Conservation (phyloP, 2,113 vertebrate species). For the Galbula dea region DNA sequence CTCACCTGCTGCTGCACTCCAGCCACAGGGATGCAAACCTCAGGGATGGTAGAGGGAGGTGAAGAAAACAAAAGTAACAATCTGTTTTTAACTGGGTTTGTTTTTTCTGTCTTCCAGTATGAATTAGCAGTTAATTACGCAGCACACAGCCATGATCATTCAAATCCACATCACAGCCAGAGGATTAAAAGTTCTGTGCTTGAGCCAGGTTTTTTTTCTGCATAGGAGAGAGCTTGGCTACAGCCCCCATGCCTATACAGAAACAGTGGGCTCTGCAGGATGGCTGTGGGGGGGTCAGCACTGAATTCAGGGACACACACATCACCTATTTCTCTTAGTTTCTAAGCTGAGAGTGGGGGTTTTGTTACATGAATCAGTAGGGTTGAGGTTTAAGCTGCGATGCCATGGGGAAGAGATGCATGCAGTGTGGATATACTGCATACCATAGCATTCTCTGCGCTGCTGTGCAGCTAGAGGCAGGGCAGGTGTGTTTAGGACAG, state of each 20-base stretch:
- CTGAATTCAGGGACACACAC: not conserved
- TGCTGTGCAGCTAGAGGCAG: not conserved
- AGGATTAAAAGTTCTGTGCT: not conserved
- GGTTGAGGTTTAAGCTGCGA: not conserved
- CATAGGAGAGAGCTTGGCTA: not conserved
- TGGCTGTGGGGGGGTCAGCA: not conserved
- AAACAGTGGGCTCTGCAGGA: not conserved
- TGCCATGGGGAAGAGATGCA: not conserved
- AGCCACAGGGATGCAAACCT: not conserved
- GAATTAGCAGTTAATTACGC: not conserved
- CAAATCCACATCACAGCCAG: not conserved
- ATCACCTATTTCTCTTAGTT: not conserved
- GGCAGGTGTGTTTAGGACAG: not conserved
- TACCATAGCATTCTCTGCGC: not conserved
- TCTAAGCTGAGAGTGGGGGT: not conserved
- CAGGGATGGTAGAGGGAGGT: not conserved
- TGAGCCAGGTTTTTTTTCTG: not conserved
- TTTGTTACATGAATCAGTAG: not conserved
- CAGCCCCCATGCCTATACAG: fast-evolving
- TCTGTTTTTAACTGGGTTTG: not conserved
- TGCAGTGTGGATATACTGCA: not conserved
- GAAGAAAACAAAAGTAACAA: not conserved
- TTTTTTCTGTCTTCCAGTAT: not conserved
- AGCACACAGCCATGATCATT: not conserved
- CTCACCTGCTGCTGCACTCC: not conserved